Conservation (phyloP, 2,888 invertebrate species). For the Macroteleia sp. region DNA sequence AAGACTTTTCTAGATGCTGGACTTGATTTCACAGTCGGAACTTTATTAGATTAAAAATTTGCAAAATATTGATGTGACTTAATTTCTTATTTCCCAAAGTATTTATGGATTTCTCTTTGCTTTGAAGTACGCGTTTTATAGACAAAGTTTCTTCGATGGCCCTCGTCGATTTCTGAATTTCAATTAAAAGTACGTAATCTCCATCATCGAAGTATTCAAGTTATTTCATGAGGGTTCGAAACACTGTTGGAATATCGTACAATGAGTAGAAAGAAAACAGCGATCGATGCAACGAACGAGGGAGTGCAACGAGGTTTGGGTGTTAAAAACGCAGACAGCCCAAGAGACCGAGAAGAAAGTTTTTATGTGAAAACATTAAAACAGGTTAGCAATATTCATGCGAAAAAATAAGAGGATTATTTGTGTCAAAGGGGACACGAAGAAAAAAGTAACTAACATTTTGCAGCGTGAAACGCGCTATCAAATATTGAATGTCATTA, state of each 20-base stretch:
- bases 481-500: constrained; percentile 1
- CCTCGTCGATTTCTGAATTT: constrained; percentile 49
- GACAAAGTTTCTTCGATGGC: constrained; percentile 39
- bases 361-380: constrained; percentile 50
- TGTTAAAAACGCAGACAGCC: constrained; percentile 45
- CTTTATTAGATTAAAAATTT: too few relatives aligned
- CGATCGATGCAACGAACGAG: constrained; percentile 60
- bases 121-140: constrained; percentile 14
- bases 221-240: constrained; percentile 52
- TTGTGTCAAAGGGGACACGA: background rate
- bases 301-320: constrained; percentile 49
- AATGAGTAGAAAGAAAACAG: constrained; percentile 47
- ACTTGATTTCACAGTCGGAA: too few relatives aligned
- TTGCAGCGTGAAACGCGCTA: background rate
- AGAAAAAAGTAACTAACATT: constrained; percentile 12
- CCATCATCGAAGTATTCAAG: constrained; percentile 48
- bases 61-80: constrained; percentile 13
- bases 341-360: constrained; percentile 45
- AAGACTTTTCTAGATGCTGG: too few relatives aligned
- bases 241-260: constrained; percentile 45
- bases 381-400: constrained; percentile 35
- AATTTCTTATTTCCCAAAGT: constrained; percentile 7
- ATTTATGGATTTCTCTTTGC: constrained; percentile 6
- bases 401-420: constrained; percentile 21
- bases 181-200: constrained; percentile 58